A percentile compares a stretch with the other conserved stretches of the same genome.
These are phyloP conservation scores for Mesocentrotus franciscanus DNA, from an alignment of 53 echinoderm and acorn worm genomes.

Conservation along the genomic window DNA sequence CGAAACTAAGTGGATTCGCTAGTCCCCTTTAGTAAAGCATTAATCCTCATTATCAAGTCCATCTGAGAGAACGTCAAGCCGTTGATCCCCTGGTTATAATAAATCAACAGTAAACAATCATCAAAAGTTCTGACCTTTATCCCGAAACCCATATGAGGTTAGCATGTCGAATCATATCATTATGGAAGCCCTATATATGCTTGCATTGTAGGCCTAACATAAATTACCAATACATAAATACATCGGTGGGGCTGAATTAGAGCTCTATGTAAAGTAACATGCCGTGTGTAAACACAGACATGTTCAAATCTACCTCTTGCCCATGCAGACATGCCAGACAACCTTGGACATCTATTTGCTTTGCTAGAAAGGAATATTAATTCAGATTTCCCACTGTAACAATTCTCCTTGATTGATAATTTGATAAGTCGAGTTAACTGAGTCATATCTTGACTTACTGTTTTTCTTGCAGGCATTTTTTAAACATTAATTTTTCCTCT, in stretches of 20 bases:
- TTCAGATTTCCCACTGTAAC: background rate
- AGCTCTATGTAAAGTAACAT: background rate
- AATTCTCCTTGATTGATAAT: constrained; percentile 23
- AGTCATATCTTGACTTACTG: background rate
- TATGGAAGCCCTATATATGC: background rate
- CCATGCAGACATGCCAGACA: constrained; percentile 12
- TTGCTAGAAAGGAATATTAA: background rate
- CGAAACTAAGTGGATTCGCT: too few relatives aligned
- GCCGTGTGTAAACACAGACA: background rate
- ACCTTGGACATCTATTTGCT: constrained; percentile 16
- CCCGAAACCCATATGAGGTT: background rate
- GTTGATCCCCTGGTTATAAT: too few relatives aligned
- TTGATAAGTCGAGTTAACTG: background rate
- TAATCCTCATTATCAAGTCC: too few relatives aligned
- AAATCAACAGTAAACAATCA: too few relatives aligned
- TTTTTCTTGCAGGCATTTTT: background rate
- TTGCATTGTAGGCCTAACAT: background rate
- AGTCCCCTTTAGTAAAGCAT: too few relatives aligned
- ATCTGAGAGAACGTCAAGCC: too few relatives aligned
- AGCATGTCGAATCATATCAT: background rate
- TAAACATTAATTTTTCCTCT: background rate
- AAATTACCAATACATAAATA: background rate
- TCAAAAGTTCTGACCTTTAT: background rate
- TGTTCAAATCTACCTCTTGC: background rate
- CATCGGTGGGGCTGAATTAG: background rate